Base-by-base conservation (phyloP, 2,888 invertebrate species). In the Anoncus sp. region DNA sequence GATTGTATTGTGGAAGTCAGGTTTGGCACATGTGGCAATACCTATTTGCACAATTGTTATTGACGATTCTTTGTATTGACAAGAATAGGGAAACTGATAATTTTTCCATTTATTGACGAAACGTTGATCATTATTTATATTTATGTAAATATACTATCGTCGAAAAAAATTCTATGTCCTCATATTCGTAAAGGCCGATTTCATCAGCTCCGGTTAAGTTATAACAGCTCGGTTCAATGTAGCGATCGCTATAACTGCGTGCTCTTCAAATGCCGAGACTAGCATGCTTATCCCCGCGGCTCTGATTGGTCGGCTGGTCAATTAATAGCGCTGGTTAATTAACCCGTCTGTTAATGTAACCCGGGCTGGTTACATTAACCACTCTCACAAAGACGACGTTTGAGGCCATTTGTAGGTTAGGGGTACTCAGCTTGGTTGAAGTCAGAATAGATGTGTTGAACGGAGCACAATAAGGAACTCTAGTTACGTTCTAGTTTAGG, bases 301-400 rank as follows among this genome's bases (percentile, higher is more conserved):
- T 38, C 69, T 35, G 59, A 59, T 59, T 49, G 49, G 49, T 49
- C 27, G 14, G 12, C 38, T n/a, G 45, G 14, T 35, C 16, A 27
- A 51, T 60, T 60, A 35, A 70, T 70, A 60, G 45, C 27, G 4
- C 35, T 27, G 24, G 24, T 40, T 70, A 51, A 70, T 70, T 60
- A 60, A 60, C 40, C 43, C 47, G 38, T 2, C 57, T 24, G 38
- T 47, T 60, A 60, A 70, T 51, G 35, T 38, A 60, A 40, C 6
- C 60, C 6, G 14, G 35, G 49, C 24, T 51, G 24, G 27, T 57
- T 45, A 59, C 49, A 27, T 3, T 31, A 31, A 31, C n/a, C n/a
- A 31, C 51, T 43, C 51, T 16, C 59, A 24, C 40, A 22, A 18
- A 55, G 53, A 53, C 51, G 16, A 66, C 24, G 24, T 38, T 35